Percentiles rank a stretch among this genome's conserved stretches.
Evolutionary conservation across 2,888 invertebrate genomes (phyloP).

Genomic region (Polia nebulosa): DNA sequence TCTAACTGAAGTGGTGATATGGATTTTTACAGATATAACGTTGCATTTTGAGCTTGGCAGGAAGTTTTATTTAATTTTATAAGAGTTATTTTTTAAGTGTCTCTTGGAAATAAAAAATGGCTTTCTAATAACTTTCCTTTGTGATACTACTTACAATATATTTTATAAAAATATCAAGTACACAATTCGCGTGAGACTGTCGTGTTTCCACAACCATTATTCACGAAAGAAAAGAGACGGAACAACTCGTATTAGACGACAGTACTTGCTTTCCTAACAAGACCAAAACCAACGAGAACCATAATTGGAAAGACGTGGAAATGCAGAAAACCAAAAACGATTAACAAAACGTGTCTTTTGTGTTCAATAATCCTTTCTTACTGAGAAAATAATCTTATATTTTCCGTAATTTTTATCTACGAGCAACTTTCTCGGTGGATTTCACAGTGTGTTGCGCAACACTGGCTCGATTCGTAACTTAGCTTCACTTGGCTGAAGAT

Average conservation of each 20-base stretch:
- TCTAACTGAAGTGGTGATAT: not conserved
- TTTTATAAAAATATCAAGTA: slow-evolving; percentile 10
- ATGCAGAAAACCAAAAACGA: slow-evolving; percentile 37
- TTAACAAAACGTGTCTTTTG: slow-evolving; percentile 33
- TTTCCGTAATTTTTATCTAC: slow-evolving; percentile 61
- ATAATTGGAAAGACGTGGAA: slow-evolving; percentile 27
- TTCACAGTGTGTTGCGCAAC: slow-evolving; percentile 59
- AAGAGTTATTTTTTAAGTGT: too few species aligned
- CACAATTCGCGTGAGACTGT: not conserved
- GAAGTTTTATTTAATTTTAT: not conserved
- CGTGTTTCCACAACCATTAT: not conserved
- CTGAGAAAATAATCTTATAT: slow-evolving; percentile 42
- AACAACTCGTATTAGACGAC: not conserved
- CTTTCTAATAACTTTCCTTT: not conserved
- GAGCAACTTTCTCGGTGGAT: slow-evolving; percentile 61
- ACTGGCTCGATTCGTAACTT: slow-evolving; percentile 50
- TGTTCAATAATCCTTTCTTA: slow-evolving; percentile 16
- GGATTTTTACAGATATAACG: not conserved
- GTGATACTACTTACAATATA: not conserved
- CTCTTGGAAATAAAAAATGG: too few species aligned
- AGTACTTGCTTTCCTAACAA: slow-evolving; percentile 15
- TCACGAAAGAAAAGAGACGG: not conserved
- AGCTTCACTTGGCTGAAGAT: slow-evolving; percentile 45
- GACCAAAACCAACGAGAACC: slow-evolving; percentile 27
- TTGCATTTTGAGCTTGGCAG: not conserved